Evolutionary conservation across 1,140 invertebrate genomes (phyloP).

Genomic region (Ceratoteleas bidentatus): DNA sequence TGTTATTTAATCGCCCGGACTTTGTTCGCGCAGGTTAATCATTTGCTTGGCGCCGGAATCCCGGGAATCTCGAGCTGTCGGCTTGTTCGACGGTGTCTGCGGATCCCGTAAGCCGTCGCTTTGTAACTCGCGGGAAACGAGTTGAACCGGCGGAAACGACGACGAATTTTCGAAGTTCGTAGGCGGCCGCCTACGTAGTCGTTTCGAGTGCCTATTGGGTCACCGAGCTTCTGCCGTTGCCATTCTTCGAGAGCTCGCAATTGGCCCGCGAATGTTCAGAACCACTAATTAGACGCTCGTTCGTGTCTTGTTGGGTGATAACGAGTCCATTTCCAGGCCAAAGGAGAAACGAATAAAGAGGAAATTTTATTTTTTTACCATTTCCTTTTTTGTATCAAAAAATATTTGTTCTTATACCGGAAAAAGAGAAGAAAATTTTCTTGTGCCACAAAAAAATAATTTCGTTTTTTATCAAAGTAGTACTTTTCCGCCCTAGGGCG

Average conservation of each 20-base stretch:
- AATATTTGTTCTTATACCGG: too few relatives aligned
- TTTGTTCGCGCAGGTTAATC: slow-evolving; percentile 61
- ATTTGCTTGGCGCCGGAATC: slow-evolving; percentile 51
- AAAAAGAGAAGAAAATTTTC: too few relatives aligned
- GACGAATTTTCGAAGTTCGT: slow-evolving; percentile 58
- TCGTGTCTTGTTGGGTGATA: slow-evolving; percentile 29
- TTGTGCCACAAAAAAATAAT: too few relatives aligned
- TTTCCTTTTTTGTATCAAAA: too few relatives aligned
- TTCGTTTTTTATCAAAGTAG: too few relatives aligned
- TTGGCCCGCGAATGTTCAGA: slow-evolving; percentile 32
- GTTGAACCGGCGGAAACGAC: slow-evolving; percentile 39
- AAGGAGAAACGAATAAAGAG: too few relatives aligned
- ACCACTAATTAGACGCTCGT: slow-evolving; percentile 37
- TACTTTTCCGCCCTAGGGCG: too few relatives aligned
- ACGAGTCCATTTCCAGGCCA: slow-evolving; percentile 9
- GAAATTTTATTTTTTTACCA: too few relatives aligned
- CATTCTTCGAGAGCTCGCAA: slow-evolving; percentile 43
- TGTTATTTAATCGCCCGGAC: slow-evolving; percentile 64
- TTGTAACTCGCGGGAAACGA: slow-evolving; percentile 58
- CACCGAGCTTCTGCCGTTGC: slow-evolving; percentile 32
- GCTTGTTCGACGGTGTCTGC: slow-evolving; percentile 49
- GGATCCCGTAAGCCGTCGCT: slow-evolving; percentile 47
- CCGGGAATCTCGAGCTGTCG: slow-evolving; percentile 51
- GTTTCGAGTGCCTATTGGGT: slow-evolving; percentile 31
- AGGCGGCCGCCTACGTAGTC: slow-evolving; percentile 13